Evolutionary conservation across 2,113 vertebrate genomes (phyloP).

Genomic region (Anolis carolinensis): DNA sequence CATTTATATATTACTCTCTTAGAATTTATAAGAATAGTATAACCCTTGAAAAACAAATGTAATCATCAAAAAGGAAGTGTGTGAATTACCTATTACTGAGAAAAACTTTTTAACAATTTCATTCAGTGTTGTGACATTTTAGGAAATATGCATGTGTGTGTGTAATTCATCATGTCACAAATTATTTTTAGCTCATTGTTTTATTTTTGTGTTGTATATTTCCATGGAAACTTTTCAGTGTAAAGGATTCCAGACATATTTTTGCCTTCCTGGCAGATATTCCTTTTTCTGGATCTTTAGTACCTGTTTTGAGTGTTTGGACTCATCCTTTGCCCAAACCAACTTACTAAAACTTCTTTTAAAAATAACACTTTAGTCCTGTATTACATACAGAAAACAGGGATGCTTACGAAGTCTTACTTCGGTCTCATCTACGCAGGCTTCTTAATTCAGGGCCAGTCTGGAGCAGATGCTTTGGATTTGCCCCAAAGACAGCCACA

Average conservation of each 20-base stretch:
- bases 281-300: background rate
- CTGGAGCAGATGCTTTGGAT: too few relatives aligned
- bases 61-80: conserved; percentile 50
- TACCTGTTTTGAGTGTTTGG: background rate
- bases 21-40: conserved; percentile 45
- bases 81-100: conserved; percentile 35
- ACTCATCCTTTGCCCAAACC: background rate
- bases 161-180: background rate
- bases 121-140: background rate
- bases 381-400: background rate
- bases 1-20: conserved; percentile 59
- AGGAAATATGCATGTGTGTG: background rate
- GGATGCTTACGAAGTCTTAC: background rate
- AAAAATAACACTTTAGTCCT: background rate
- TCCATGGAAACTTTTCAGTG: background rate
- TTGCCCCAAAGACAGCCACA: too few relatives aligned
- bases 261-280: background rate
- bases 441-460: too few relatives aligned
- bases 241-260: background rate
- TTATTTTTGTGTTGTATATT: background rate
- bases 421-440: background rate
- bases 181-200: background rate
- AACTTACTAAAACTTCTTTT: background rate
- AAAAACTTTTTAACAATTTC: conserved; percentile 32
- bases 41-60: conserved; percentile 54